phyloP scores from a whole-genome alignment of 2,888 invertebrate species.

The Microctonus brassicae region DNA sequence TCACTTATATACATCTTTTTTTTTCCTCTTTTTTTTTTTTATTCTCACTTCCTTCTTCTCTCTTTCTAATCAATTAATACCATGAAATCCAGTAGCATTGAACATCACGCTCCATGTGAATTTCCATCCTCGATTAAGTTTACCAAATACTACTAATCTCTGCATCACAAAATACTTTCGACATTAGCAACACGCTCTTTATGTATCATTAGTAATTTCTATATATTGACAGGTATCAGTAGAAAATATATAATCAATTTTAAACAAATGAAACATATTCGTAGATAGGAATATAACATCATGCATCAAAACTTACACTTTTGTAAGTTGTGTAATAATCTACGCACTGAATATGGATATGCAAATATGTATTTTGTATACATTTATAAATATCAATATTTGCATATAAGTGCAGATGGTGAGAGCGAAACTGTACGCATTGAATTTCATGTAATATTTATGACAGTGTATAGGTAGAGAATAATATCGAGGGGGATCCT shows the following conservation, averaged over 20 bases:
- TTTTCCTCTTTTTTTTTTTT: neutral
- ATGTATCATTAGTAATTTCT: too few species aligned
- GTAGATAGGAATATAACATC: neutral
- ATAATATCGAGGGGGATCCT: constrained; percentile 39
- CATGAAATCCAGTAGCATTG: neutral
- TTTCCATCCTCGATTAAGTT: neutral
- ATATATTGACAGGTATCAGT: neutral
- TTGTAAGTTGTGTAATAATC: constrained; percentile 12
- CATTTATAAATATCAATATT: neutral
- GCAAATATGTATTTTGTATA: too few species aligned
- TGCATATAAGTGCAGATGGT: constrained; percentile 15
- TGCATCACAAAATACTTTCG: neutral
- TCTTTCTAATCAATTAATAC: neutral
- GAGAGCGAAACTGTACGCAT: constrained; percentile 30
- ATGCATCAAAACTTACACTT: constrained; percentile 14
- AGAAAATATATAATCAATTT: neutral
- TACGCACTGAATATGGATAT: too few species aligned
- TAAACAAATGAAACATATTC: neutral
- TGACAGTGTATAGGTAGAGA: constrained; percentile 47
- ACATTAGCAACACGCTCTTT: neutral
- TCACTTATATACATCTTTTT: too few species aligned
- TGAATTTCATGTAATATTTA: constrained; percentile 47
- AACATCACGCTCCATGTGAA: neutral
- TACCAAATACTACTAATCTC: neutral
- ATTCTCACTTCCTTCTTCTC: neutral